Percentiles rank a stretch among this genome's conserved stretches.
These are phyloP conservation scores for Escarpia spicata DNA, from an alignment of 2,888 invertebrate species.

Conservation along the genomic window DNA sequence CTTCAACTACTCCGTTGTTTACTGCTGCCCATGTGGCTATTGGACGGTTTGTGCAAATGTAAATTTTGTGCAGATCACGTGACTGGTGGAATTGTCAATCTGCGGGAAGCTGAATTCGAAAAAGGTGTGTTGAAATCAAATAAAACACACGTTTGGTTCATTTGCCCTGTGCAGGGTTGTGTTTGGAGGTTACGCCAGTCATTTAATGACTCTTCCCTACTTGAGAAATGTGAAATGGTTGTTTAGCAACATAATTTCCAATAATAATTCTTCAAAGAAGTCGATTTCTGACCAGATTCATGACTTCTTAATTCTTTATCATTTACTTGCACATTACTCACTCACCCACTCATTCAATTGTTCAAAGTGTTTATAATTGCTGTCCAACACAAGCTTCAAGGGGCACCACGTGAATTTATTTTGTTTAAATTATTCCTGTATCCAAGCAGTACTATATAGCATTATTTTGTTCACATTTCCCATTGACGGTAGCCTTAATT, in stretches of 20 bases:
- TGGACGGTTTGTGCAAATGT: neutral
- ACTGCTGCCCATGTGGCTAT: neutral
- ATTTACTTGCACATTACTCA: neutral
- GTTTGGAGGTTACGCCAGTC: neutral
- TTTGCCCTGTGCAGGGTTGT: neutral
- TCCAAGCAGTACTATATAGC: too few relatives aligned
- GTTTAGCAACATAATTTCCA: neutral
- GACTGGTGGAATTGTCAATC: slow-evolving; percentile 13
- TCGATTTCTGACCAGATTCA: neutral
- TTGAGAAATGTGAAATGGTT: neutral
- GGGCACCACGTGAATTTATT: too few relatives aligned
- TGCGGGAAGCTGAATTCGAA: neutral
- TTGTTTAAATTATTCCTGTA: too few relatives aligned
- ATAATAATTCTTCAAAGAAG: neutral
- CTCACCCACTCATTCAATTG: too few relatives aligned
- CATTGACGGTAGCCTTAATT: too few relatives aligned
- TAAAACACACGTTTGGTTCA: neutral
- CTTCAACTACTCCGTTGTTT: too few relatives aligned
- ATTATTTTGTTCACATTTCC: too few relatives aligned
- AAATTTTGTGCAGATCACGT: neutral
- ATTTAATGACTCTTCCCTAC: neutral
- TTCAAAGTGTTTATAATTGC: too few relatives aligned
- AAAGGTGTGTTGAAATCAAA: neutral
- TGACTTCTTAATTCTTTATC: neutral
- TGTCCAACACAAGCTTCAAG: too few relatives aligned